These are phyloP conservation scores for Eulimnadia texana DNA, from an alignment of 1,140 invertebrate genomes.

Conservation along the genomic window DNA sequence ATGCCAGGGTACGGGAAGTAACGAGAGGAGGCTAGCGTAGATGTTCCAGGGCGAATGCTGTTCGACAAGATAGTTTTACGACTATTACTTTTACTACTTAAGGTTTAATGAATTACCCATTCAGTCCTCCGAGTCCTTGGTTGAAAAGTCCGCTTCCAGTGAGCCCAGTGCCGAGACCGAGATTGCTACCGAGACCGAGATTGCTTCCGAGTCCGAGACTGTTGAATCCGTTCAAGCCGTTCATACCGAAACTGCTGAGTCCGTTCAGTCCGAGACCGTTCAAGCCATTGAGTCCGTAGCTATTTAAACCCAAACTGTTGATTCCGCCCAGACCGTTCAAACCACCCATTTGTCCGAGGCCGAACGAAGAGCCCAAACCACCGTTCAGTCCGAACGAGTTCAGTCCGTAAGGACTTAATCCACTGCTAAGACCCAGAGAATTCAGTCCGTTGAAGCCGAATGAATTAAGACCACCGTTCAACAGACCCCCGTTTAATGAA, in stretches of 20 bases:
- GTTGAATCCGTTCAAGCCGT: neutral
- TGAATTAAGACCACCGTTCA: neutral
- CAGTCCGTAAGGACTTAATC: neutral
- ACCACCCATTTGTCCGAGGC: neutral
- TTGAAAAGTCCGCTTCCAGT: neutral
- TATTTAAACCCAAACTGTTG: neutral
- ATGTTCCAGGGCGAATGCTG: neutral
- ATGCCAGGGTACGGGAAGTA: neutral
- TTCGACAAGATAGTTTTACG: no score
- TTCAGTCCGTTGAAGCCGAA: neutral
- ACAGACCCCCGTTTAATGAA: neutral
- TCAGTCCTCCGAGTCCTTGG: neutral
- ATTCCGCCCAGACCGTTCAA: neutral
- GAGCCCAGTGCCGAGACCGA: neutral
- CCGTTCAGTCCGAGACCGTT: neutral
- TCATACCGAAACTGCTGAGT: neutral
- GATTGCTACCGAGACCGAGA: neutral
- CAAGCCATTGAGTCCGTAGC: neutral
- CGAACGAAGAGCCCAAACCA: neutral
- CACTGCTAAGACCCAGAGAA: no score
- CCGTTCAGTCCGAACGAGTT: neutral
- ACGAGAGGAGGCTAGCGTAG: neutral
- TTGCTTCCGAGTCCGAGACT: neutral
- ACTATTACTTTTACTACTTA: neutral
- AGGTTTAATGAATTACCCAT: neutral